phyloP scores from a whole-genome alignment of 2,113 vertebrate genomes.

The Epinephelus lanceolatus region DNA sequence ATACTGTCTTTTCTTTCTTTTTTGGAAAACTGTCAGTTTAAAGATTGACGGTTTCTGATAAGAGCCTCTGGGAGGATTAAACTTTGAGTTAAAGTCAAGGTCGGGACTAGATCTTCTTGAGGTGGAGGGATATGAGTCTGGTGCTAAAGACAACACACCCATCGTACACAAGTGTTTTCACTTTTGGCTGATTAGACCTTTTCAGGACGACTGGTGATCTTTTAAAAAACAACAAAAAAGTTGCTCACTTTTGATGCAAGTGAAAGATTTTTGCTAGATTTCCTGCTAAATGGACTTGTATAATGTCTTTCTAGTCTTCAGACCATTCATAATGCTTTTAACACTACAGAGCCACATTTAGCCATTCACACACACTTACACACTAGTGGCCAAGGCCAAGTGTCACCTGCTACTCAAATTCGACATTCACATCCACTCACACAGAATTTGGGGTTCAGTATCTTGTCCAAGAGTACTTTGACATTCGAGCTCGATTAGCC shows the following conservation, averaged over 20 bases:
- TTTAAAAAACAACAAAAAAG: background rate
- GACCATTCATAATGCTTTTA: no score
- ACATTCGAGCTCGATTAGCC: no score
- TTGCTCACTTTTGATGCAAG: background rate
- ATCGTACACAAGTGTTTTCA: background rate
- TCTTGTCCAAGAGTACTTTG: no score
- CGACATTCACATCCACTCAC: no score
- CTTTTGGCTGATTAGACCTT: background rate
- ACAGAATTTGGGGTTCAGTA: no score
- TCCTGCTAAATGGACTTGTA: no score
- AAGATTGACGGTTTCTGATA: background rate
- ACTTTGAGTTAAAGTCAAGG: slow-evolving; percentile 16
- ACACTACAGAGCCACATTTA: no score
- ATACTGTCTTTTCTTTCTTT: background rate
- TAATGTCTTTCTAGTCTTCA: no score
- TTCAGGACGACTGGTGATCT: background rate
- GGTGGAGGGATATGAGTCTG: slow-evolving; percentile 15
- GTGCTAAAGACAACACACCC: slow-evolving; percentile 28
- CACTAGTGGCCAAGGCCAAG: no score
- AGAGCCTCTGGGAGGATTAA: background rate
- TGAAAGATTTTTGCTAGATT: no score
- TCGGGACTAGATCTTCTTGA: slow-evolving; percentile 9
- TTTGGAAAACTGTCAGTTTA: background rate
- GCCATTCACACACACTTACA: no score
- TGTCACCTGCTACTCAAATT: no score